Base-by-base conservation (phyloP, 2,113 vertebrate genomes). In the Melospiza georgiana region DNA sequence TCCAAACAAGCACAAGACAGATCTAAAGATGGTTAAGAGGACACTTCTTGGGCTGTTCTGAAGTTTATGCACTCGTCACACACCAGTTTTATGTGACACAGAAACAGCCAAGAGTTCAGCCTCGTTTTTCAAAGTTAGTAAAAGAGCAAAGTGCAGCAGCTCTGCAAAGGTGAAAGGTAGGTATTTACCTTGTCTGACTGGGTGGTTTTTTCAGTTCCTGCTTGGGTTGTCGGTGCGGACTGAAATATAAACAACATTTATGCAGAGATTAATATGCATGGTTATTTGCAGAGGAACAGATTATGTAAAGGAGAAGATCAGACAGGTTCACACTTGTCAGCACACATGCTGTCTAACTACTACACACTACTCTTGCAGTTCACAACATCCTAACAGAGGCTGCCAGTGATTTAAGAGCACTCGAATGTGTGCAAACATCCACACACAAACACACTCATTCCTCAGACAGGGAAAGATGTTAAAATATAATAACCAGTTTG, bases 151-250 rank as follows among this genome's bases (percentile, higher is more conserved):
- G 44, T 39, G 23, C 54, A 68, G 19, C 23, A 48, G 12, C 12
- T 67, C 2, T 3, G 16, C 31, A 22, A 39, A 51, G 18, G 4
- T 48, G 51, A 51, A 81, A 67, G 17, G 2, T 2, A 33, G 25
- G 10, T 63, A 51, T 23, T 90, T 94, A 98, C 98, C 97, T 97
- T 96, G 48, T 44, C 44, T 71, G 95, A 79, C 12, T 93, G 93
- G 1, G 23, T n/a, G 43, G 37, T 85, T 85, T 97, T 97, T 77
- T 93, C 97, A 84, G 95, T 41, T 73, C 96, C 97, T 62, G 54
- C 24, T 94, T 96, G 93, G 49, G 71, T 35, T 87, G 92, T 84
- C 2, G 14, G 23, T 66, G 63, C 0, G 0, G 84, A 11, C 95
- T 96, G 87, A 74, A 96, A 96, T 2, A 49, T 1, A 90, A 87